Conservation (phyloP, 2,888 invertebrate species). For the Caenorhabditis sinica region DNA sequence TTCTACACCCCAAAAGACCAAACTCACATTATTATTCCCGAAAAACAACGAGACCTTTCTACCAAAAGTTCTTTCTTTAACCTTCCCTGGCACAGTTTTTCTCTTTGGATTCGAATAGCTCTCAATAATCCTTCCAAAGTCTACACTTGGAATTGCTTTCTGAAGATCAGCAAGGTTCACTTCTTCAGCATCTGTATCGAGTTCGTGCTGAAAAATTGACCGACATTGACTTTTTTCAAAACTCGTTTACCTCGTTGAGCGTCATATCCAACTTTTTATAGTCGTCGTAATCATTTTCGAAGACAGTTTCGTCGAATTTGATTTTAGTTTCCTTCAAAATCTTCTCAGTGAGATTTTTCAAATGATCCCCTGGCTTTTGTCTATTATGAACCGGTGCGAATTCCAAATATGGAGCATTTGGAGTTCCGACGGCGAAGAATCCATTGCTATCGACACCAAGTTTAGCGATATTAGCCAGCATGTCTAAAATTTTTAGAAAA, state of each 20-base stretch:
- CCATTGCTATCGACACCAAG: neutral
- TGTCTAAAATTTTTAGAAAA: neutral
- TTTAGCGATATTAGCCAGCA: neutral
- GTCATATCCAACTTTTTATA: neutral
- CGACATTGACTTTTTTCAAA: neutral
- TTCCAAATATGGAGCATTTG: neutral
- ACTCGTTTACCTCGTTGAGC: neutral
- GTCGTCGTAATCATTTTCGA: neutral
- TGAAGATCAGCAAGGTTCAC: neutral
- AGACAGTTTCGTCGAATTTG: neutral
- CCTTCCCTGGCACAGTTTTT: neutral
- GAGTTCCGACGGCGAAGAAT: neutral
- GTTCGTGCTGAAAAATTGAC: neutral
- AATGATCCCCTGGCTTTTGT: neutral
- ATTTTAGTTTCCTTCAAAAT: conserved; percentile 1
- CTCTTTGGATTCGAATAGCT: neutral
- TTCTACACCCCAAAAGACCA: neutral
- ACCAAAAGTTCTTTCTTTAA: neutral
- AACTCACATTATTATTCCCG: conserved; percentile 3
- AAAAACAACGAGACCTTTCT: neutral
- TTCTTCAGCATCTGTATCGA: neutral
- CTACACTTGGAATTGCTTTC: conserved; percentile 20
- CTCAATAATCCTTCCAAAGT: conserved; percentile 5
- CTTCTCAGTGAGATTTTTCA: neutral
- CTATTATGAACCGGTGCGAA: neutral